Evolutionary conservation across 2,888 invertebrate species (phyloP), one percentile per base, ranked within the genome.

Genomic region (Hyalella azteca): DNA sequence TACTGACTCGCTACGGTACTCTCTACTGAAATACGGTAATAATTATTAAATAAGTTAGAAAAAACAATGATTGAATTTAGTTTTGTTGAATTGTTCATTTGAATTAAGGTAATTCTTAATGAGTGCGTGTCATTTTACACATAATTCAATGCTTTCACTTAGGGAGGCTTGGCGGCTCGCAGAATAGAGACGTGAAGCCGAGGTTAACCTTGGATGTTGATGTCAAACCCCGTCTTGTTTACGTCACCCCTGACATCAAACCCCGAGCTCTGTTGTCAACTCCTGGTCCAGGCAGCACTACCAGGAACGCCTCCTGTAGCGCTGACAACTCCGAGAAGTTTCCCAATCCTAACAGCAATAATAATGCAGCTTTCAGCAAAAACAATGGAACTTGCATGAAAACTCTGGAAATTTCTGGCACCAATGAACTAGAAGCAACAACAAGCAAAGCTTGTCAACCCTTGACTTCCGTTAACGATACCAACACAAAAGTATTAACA

Each of bases 181-280:
- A 45, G 40, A 32, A n/a, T 45, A 40, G 75, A 19, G 75, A 75
- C 29, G 45, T 75, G 4, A 75, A 75, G 45, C 75, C 75, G 3
- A 32, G 75, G 9, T 19, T 66, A 7, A 13, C 36, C 13, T n/a
- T 73, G 11, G 75, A 41, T n/a, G 75, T 45, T 26, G 75, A 75
- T 7, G 45, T 75, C 9, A 75, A 75, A n/a, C 75, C 75, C 0
- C 75, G 75, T 41, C 45, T 75, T 13, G 22, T 29, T 15, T 36
- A 19, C 19, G 7, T 11, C 45, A 41, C 40, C 22, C 29, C 36
- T 40, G 75, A 75, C 75, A 45, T 75, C 7, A 75, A 75, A 32
- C 75, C 75, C 13, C 66, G 66, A 13, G n/a, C 36, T 11, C 19
- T 66, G 4, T 13, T 54, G 1, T 9, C 22, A 54, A 54, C 54